phyloP scores from a whole-genome alignment of 2,888 invertebrate species.

The Eurytoma californica region DNA sequence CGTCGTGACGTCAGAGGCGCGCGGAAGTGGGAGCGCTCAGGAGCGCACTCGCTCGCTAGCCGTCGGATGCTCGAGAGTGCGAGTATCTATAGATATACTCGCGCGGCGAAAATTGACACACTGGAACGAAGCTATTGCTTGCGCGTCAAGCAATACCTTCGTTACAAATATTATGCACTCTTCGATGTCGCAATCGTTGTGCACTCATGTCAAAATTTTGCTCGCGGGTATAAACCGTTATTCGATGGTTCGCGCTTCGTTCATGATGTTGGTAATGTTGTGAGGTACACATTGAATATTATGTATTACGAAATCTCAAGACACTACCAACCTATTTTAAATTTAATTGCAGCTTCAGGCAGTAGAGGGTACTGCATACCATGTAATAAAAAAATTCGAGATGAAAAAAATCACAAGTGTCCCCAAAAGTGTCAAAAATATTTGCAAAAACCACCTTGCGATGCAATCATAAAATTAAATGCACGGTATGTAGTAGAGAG shows the following conservation, averaged over 20 bases:
- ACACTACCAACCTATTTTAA: slow-evolving; percentile 2
- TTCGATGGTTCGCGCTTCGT: not conserved
- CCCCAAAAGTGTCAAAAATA: not conserved
- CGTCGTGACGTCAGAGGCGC: too few relatives aligned
- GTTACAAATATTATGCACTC: too few relatives aligned
- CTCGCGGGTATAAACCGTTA: not conserved
- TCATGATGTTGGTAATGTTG: not conserved
- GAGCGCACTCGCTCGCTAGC: too few relatives aligned
- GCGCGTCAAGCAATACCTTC: too few relatives aligned
- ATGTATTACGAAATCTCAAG: not conserved
- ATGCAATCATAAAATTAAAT: not conserved
- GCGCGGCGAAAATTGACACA: too few relatives aligned
- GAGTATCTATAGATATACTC: too few relatives aligned
- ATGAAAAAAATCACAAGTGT: not conserved
- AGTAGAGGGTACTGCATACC: slow-evolving; percentile 1
- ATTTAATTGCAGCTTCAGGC: not conserved
- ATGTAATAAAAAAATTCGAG: not conserved
- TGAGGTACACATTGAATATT: not conserved
- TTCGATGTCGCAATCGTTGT: not conserved
- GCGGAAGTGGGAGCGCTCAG: too few relatives aligned
- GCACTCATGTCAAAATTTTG: not conserved
- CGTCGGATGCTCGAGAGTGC: too few relatives aligned
- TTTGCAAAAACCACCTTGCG: not conserved
- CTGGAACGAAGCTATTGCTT: too few relatives aligned
- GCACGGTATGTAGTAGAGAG: not conserved